Conservation (phyloP, 2,888 invertebrate species). For the Andricus curvator region DNA sequence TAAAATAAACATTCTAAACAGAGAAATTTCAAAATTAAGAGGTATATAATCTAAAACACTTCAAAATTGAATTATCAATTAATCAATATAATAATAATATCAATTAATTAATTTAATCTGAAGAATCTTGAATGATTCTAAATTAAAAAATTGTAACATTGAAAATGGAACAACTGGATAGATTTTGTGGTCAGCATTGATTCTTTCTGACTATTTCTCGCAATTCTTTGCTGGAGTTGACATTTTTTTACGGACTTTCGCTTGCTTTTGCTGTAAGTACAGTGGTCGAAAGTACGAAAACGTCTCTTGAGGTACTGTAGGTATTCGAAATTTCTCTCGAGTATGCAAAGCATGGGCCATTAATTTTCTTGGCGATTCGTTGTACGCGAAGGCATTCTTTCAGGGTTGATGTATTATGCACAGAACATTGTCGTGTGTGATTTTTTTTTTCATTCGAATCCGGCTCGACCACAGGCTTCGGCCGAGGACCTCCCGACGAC, state of each 20-base stretch:
- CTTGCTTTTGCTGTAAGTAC: background rate
- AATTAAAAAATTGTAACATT: too few relatives aligned
- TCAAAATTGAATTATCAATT: too few relatives aligned
- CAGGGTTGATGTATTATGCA: slow-evolving; percentile 59
- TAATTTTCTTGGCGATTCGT: slow-evolving; percentile 64
- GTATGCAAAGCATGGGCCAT: slow-evolving; percentile 64
- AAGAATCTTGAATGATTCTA: too few relatives aligned
- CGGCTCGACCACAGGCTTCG: slow-evolving; percentile 33
- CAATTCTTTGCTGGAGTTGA: background rate
- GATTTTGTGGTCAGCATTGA: background rate
- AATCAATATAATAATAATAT: too few relatives aligned
- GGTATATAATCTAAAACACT: too few relatives aligned
- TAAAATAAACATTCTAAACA: too few relatives aligned
- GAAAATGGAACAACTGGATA: too few relatives aligned
- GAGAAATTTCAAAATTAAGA: too few relatives aligned
- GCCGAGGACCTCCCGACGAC: slow-evolving; percentile 30
- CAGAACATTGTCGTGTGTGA: slow-evolving; percentile 46
- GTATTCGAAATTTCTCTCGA: slow-evolving; percentile 59
- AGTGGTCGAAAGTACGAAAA: slow-evolving; percentile 10
- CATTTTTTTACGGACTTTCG: background rate
- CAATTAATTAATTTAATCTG: too few relatives aligned
- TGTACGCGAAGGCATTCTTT: slow-evolving; percentile 59
- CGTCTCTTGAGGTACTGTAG: slow-evolving; percentile 43
- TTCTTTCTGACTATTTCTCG: background rate
- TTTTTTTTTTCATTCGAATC: slow-evolving; percentile 45